Percentiles rank a stretch among this genome's conserved stretches.
Conservation (phyloP, 2,113 vertebrate species). For the Peromyscus californicus region DNA sequence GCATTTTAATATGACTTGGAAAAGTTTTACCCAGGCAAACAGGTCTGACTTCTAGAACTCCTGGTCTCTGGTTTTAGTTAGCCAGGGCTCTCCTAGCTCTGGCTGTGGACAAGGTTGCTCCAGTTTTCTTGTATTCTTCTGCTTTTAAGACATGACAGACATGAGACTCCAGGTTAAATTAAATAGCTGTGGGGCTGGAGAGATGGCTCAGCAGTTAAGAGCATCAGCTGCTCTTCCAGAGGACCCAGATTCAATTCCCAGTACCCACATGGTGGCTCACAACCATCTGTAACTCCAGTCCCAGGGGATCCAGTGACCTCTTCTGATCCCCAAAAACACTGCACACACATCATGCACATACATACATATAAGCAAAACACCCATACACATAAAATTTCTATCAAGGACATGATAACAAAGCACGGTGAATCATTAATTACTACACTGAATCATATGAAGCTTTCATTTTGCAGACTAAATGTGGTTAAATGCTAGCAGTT, state of each 20-base stretch:
- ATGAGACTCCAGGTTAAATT: conserved; percentile 39
- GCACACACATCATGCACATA: not conserved
- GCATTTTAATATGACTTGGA: conserved; percentile 5
- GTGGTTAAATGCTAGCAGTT: not conserved
- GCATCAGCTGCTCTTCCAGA: not conserved
- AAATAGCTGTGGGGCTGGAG: not conserved
- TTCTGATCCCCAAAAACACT: not conserved
- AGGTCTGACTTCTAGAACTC: not conserved
- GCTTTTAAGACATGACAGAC: conserved; percentile 57
- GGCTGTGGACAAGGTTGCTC: not conserved
- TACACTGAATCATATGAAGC: not conserved
- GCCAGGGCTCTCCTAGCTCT: not conserved
- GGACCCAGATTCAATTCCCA: not conserved
- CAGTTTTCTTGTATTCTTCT: not conserved
- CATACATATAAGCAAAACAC: not conserved
- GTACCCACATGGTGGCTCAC: not conserved
- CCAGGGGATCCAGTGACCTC: not conserved
- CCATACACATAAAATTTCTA: not conserved
- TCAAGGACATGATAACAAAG: not conserved
- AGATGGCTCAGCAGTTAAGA: not conserved
- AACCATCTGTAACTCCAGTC: not conserved
- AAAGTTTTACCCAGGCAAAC: not conserved
- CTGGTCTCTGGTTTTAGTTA: not conserved
- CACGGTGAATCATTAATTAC: not conserved
- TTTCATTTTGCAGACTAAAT: conserved; percentile 1